These are phyloP conservation scores for Cololabis saira DNA, from an alignment of 2,113 vertebrate species.

Conservation along the genomic window DNA sequence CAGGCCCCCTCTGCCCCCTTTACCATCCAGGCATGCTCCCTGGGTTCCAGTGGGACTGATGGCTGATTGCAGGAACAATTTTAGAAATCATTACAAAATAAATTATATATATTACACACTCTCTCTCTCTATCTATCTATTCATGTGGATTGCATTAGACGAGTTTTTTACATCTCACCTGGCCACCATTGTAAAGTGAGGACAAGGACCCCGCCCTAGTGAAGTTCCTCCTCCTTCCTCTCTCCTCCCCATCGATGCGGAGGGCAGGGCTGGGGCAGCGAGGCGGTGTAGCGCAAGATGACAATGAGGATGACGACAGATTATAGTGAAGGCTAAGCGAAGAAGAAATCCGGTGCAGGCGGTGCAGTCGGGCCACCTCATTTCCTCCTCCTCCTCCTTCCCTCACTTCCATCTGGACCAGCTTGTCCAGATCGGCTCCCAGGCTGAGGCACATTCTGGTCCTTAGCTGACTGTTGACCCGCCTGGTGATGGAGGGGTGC, in stretches of 20 bases:
- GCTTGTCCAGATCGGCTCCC: slow-evolving; percentile 75
- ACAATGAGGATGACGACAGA: slow-evolving; percentile 71
- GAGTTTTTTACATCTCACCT: slow-evolving; percentile 36
- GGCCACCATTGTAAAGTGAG: slow-evolving; percentile 20
- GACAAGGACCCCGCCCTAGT: background rate
- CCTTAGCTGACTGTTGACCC: slow-evolving; percentile 44
- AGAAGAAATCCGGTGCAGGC: slow-evolving; percentile 73
- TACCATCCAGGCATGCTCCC: slow-evolving; percentile 91
- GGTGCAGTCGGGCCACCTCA: slow-evolving; percentile 63
- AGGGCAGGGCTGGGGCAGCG: slow-evolving; percentile 34
- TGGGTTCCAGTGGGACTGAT: slow-evolving; percentile 83
- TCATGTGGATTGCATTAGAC: background rate
- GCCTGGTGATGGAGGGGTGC: background rate
- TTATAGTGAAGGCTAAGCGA: slow-evolving; percentile 74
- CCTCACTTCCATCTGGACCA: slow-evolving; percentile 53
- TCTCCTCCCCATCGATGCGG: slow-evolving; percentile 7
- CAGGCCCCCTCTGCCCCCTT: slow-evolving; percentile 85
- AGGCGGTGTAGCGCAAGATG: slow-evolving; percentile 46
- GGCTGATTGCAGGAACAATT: slow-evolving; percentile 29
- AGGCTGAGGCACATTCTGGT: slow-evolving; percentile 79
- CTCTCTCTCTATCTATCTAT: too few relatives aligned
- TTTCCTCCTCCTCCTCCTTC: slow-evolving; percentile 16
- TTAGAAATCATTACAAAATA: background rate
- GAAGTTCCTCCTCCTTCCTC: background rate
- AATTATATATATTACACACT: background rate